Evolutionary conservation across 2,888 invertebrate genomes (phyloP), one percentile per base, ranked within the genome.

Genomic region (Ametastegia equiseti): DNA sequence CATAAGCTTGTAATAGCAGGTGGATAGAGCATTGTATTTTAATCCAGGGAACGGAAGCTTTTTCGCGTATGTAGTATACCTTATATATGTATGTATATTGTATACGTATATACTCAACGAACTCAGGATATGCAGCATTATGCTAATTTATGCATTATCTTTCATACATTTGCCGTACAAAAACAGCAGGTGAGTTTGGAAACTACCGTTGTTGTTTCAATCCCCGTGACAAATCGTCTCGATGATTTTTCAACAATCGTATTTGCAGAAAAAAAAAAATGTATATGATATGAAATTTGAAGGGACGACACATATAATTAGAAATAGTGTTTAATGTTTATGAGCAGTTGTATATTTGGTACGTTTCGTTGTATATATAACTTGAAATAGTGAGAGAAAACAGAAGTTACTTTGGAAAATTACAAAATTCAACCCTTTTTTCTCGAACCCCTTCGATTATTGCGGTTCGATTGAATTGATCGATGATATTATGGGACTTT

Each of bases 11-110:
- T 50, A 54, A 73, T 54, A 30, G 19, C 75, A 75, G 75, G 75
- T 75, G 75, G 54, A 75, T 33, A 36, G 23, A 50, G 75, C 75
- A 75, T 75, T 75, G 75, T 75, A 75, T 75, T 75, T 75, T 54
- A 75, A 75, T 75, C n/a, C 75, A n/a, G 9, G 19, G n/a, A 27
- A 13, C 45, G 54, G 54, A 75, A 75, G 54, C 54, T 54, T 50
- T 19, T 30, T 36, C 36, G 30, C 60, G 27, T 30, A 13, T 13
- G 30, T 60, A 42, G 42, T 42, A 42, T 5, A 5, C 5, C 6
- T 42, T 6, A 9, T 42, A 42, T 6, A 9, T 42, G 9, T 42
- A 42, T 42, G n/a, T n/a, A n/a, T n/a, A n/a, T n/a, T n/a, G n/a
- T n/a, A n/a, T n/a, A n/a, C n/a, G n/a, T n/a, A n/a, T 6, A 42